Evolutionary conservation across 2,888 invertebrate genomes (phyloP), one percentile per base, ranked within the genome.

Genomic region (Ichneumoninae sp.): DNA sequence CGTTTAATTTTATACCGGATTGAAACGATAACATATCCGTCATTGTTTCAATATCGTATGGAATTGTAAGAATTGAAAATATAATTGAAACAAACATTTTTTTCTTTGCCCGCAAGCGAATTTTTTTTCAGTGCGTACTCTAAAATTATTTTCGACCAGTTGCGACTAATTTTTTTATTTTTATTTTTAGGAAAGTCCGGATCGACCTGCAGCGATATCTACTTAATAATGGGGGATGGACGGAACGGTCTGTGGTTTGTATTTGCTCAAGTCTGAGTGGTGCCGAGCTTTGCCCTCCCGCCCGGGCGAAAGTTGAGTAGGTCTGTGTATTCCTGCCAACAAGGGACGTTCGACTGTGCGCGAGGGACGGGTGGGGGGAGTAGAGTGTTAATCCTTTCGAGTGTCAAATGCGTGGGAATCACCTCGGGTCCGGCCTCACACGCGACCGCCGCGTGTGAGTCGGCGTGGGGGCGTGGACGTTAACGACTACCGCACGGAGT

Each of bases 381-480:
- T 19, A 60, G 26, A 66, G 86, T 57, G 85, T 87, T 88, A 87
- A 89, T 89, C 88, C 87, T 85, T 87, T 81, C 85, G 76, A 88
- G 87, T 87, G 85, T 86, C 85, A 87, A 86, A 86, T 80, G 88
- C 89, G 89, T 89, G 89, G 89, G 89, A 89, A 89, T 87, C 88
- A 81, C 83, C 52, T 86, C 75, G 68, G 73, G 83, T 76, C 63
- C 54, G 76, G 84, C 87, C 89, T 89, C 89, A 89, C 89, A 89
- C 88, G 88, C 87, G 86, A 87, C 83, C 70, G 77, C 79, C 83
- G 68, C 83, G 75, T 82, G 75, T 70, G 33, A 63, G 60, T 54
- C 10, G 33, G 47, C 22, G 60, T 13, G 65, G 68, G 54, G 74
- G 63, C 60, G 16, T n/a, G 36, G 19, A 36, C 13, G 70, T 33